Conservation (phyloP, 2,113 vertebrate genomes). For the Leuciscus idus region DNA sequence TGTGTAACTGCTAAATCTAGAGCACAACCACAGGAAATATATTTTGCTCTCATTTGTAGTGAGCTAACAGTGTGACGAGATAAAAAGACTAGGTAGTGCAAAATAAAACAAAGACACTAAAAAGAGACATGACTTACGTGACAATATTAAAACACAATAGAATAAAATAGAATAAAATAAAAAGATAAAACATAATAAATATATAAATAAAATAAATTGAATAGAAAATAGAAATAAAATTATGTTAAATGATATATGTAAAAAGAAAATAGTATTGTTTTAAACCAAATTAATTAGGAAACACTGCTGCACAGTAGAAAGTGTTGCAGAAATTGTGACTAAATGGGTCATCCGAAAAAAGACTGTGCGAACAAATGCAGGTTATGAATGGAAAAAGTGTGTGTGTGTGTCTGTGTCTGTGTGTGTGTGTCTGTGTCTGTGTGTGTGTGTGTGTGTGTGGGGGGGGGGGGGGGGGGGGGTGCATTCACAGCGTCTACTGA, state of each 20-base stretch:
- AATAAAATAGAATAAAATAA: background rate
- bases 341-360: constrained; percentile 27
- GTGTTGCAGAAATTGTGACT: background rate
- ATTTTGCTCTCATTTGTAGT: background rate
- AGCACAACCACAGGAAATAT: background rate
- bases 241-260: background rate
- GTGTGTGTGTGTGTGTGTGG: too few relatives aligned
- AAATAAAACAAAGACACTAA: background rate
- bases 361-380: background rate
- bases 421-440: background rate
- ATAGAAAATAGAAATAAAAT: background rate
- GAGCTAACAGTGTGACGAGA: background rate
- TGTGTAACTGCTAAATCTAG: background rate
- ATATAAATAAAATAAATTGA: background rate
- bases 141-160: background rate
- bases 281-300: background rate
- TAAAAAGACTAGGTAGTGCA: background rate
- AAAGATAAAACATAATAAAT: background rate
- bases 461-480: too few relatives aligned
- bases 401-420: background rate
- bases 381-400: background rate
- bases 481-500: background rate
- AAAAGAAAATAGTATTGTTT: background rate
- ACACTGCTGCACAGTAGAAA: background rate
- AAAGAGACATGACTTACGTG: background rate